Base-by-base conservation (phyloP, 2,113 vertebrate species). In the Notarius lentiginosus region DNA sequence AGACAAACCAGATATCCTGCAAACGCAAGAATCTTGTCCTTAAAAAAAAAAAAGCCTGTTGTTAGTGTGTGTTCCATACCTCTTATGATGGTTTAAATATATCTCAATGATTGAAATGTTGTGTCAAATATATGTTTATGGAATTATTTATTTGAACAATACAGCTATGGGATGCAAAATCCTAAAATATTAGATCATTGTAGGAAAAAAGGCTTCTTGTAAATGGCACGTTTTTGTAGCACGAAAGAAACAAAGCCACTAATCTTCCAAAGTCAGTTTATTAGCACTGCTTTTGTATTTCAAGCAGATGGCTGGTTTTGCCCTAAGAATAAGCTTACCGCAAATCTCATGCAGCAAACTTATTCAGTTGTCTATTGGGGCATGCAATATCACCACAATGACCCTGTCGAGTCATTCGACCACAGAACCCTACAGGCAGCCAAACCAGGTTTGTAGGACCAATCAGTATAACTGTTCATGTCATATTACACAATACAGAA, bases 381-480 rank as follows among this genome's bases (percentile, higher is more conserved):
- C 56, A 4, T 61, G 34, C 79, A 41, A 60, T 80, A 60, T 41
- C 56, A 61, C 18, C 41, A 58, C 55, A 68, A 18, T 51, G 58
- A 34, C 65, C 30, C 77, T 12, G 56, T 63, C 22, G 14, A 47
- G 41, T 65, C 76, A 79, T 84, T 60, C 72, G 53, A 18, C 65
- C 66, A 79, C 81, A 60, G 24, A 53, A 55, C 41, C 61, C 75
- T 79, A 79, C 63, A 56, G 61, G 84, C 84, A 70, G 20, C 20
- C 30, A 68, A 73, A 27, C 22, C 63, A 86, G 75, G 49, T 82
- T 77, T 83, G n/a, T 72, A 34, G 30, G 41, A 49, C 53, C 11
- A 7, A 77, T 82, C 34, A 58, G 82, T 82, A 41, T n/a, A 79
- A 56, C 65, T 41, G 75, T 79, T 82, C 82, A 82, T 84, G n/a